A percentile compares a stretch with the other conserved stretches of the same genome.
Evolutionary conservation across 2,113 vertebrate species (phyloP).

Genomic region (Phalacrocorax aristotelis): DNA sequence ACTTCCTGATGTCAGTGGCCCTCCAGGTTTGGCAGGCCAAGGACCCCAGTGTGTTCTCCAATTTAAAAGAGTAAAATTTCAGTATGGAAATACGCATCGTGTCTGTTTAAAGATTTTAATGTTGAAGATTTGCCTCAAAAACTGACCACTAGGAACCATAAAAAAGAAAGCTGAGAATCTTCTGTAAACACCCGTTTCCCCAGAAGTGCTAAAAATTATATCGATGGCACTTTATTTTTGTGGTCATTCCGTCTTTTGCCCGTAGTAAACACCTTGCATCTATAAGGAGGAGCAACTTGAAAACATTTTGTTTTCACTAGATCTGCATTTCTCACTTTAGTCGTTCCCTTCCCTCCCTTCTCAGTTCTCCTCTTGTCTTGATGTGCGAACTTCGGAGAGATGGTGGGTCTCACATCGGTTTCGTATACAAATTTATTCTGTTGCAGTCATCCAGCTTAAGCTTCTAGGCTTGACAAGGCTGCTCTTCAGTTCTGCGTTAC

Average conservation of each 20-base stretch:
- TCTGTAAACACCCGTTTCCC: not conserved
- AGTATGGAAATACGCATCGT: not conserved
- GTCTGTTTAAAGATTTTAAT: not conserved
- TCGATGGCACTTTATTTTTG: not conserved
- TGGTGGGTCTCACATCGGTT: fast-evolving
- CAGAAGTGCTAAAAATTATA: not conserved
- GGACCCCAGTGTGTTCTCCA: not conserved
- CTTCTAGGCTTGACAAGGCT: not conserved
- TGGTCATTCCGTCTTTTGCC: not conserved
- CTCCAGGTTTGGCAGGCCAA: not conserved
- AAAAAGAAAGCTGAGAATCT: not conserved
- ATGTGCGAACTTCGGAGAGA: not conserved
- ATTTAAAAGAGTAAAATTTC: not conserved
- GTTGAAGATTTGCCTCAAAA: not conserved
- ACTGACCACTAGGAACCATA: not conserved
- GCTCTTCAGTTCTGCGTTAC: not conserved
- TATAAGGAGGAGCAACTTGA: not conserved
- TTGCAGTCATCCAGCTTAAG: not conserved
- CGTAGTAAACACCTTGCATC: fast-evolving
- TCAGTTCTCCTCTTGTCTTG: not conserved
- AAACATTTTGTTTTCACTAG: fast-evolving
- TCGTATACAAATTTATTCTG: not conserved
- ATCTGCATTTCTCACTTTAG: not conserved
- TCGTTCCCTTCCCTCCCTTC: not conserved
- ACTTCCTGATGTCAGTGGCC: not conserved